Base-by-base conservation (phyloP, 2,888 invertebrate genomes). In the Pristionchus mayeri region DNA sequence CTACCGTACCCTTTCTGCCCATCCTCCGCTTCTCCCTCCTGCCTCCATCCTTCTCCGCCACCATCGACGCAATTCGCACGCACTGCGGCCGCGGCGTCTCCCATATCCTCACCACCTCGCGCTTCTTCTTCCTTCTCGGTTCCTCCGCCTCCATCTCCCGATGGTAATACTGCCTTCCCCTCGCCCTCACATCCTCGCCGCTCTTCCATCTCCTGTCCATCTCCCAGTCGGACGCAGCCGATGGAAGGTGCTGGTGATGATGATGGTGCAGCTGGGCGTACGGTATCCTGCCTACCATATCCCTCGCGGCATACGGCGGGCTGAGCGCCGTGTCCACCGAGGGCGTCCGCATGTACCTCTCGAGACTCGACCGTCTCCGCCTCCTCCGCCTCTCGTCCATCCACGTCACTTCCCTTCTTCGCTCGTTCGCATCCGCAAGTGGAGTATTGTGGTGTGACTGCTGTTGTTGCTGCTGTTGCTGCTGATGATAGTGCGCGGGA, bases 311-410 rank as follows among this genome's bases (percentile, higher is more conserved):
- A 7, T 21, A 57, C n/a, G 80, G 48, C 57, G 34, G 37, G 18
- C 52, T 52, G 27, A 75, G 40, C 2, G 27, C 75, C 37, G 84
- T 76, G 27, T 84, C 84, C 78, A 60, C 84, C 21, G 76, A 76
- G 18, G 84, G 84, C 44, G 84, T 84, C 30, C 84, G n/a, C 40
- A 57, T 30, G 57, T 84, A 57, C 75, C 50, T 2, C 60, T 60
- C 75, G 27, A 30, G 27, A 18, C 60, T 57, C 48, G 48, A 37
- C 30, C 44, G 4, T 24, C 75, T 52, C 24, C 75, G 27, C 40
- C 84, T 71, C 30, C 75, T 52, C 50, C 60, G 6, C 34, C 82
- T 27, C 50, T 84, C 84, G 75, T 84, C 84, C 37, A 75, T 3
- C 84, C 71, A 84, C 37, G 71, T 71, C 48, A 84, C 67, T 21